Base-by-base conservation (phyloP, 2,113 vertebrate species). In the Nycticryphes semicollaris region DNA sequence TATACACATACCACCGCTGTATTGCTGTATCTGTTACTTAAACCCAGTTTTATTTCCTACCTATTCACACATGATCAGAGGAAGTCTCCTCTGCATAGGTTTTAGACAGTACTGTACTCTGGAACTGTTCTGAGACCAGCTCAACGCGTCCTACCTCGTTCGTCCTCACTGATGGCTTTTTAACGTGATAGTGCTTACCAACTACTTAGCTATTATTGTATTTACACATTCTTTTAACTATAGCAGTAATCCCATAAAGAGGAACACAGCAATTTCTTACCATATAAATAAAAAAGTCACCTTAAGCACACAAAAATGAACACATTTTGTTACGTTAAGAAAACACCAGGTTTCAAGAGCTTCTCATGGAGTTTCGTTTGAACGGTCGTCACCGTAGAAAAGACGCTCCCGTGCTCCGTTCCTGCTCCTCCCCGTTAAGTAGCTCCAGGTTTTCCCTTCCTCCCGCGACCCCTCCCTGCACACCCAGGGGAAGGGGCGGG, bases 391-490 rank as follows among this genome's bases (percentile, higher is more conserved):
- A 7, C 6, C 3, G 3, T 1, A 53, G 41, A 8, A 14, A 5
- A 31, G 3, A 18, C 7, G 2, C 3, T 68, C 10, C 8, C 10
- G 8, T 0, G 17, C 5, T 22, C 9, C 56, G 14, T 12, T 4
- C 45, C n/a, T 0, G 9, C 63, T 7, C 15, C 43, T 12, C 10
- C 33, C 53, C 35, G 1, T 4, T 3, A 7, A 5, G 15, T 0
- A 7, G 16, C 33, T 56, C 14, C 5, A 8, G 1, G 6, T 13
- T 7, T 12, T 11, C n/a, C 17, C 12, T 3, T 7, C 10, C 16
- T 4, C 28, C 23, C 21, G 10, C 35, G 4, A 27, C 1, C 50
- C 6, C 18, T 13, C 47, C 19, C 47, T 23, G 4, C 41, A 2
- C 20, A 2, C 2, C 1, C 17, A 37, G 50, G 39, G 19, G 45